Conservation (phyloP, 2,113 vertebrate genomes). For the Atrichornis clamosus region DNA sequence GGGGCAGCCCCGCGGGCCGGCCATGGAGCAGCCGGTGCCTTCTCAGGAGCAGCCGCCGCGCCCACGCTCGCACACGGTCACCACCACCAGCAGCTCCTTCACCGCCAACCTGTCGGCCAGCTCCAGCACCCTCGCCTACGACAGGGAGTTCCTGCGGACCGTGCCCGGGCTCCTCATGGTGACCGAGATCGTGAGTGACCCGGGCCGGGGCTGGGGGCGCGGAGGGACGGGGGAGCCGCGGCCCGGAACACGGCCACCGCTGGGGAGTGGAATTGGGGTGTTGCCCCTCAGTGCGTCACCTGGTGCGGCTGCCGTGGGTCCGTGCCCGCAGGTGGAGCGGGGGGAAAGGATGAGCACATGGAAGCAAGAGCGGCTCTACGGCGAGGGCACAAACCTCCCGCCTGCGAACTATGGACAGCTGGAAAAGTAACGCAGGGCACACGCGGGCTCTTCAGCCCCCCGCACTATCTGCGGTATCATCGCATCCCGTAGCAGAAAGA, state of each 20-base stretch:
- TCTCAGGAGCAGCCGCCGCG: constrained; percentile 66
- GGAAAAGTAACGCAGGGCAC: rapidly evolving
- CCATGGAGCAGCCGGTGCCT: constrained; percentile 58
- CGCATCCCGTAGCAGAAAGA: neutral
- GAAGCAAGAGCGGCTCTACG: neutral
- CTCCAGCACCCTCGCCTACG: constrained; percentile 74
- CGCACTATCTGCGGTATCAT: rapidly evolving
- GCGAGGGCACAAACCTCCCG: neutral
- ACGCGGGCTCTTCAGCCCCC: rapidly evolving
- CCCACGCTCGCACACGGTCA: constrained; percentile 72
- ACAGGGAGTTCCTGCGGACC: constrained; percentile 76
- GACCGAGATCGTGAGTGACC: constrained; percentile 77
- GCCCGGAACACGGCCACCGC: neutral
- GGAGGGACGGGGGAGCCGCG: neutral
- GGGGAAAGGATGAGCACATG: neutral
- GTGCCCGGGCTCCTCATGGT: constrained; percentile 76
- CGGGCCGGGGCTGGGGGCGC: neutral
- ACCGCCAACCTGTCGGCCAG: constrained; percentile 72
- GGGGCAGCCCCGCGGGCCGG: neutral
- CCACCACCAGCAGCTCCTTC: constrained; percentile 78
- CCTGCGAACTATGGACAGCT: rapidly evolving
- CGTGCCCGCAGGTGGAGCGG: neutral
- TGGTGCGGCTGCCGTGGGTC: rapidly evolving
- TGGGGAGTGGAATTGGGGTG: neutral
- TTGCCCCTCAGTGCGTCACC: rapidly evolving